phyloP scores from a whole-genome alignment of 2,797 vertebrate species.

The Oreochromis mossambicus region DNA sequence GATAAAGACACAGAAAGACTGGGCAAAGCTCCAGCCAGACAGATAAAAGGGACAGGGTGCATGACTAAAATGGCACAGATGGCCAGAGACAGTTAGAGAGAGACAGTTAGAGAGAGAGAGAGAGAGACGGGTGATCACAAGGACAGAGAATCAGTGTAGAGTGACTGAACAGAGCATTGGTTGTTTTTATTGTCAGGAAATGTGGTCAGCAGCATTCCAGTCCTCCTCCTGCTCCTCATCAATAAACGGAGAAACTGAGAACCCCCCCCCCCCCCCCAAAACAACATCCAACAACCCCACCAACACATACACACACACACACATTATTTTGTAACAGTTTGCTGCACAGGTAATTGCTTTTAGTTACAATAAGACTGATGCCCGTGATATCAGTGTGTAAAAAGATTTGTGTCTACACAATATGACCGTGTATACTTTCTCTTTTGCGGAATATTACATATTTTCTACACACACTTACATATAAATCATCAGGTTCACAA shows the following conservation, averaged over 20 bases:
- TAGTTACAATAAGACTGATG: neutral
- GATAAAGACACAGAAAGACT: neutral
- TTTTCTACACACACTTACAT: too few species aligned
- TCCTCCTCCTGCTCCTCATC: constrained; percentile 51
- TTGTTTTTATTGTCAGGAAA: constrained; percentile 46
- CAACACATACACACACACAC: too few species aligned
- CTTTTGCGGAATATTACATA: too few species aligned
- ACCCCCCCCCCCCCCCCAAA: too few species aligned
- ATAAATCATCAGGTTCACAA: too few species aligned
- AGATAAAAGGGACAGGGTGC: constrained; percentile 5
- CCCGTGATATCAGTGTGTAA: neutral
- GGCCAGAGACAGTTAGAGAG: neutral
- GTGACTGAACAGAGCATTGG: constrained; percentile 38
- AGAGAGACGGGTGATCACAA: neutral
- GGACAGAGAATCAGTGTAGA: constrained; percentile 20
- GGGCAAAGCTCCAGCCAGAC: constrained; percentile 23
- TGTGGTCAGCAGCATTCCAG: constrained; percentile 51
- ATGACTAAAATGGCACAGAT: neutral
- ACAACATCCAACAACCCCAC: too few species aligned
- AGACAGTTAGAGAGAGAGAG: neutral
- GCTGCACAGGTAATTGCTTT: neutral
- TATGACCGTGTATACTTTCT: too few species aligned
- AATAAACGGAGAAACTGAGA: constrained; percentile 20
- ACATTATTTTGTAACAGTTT: neutral
- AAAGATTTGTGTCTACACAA: neutral